These are phyloP conservation scores for Ataeniobius toweri DNA, from an alignment of 2,797 vertebrate genomes.

Conservation along the genomic window DNA sequence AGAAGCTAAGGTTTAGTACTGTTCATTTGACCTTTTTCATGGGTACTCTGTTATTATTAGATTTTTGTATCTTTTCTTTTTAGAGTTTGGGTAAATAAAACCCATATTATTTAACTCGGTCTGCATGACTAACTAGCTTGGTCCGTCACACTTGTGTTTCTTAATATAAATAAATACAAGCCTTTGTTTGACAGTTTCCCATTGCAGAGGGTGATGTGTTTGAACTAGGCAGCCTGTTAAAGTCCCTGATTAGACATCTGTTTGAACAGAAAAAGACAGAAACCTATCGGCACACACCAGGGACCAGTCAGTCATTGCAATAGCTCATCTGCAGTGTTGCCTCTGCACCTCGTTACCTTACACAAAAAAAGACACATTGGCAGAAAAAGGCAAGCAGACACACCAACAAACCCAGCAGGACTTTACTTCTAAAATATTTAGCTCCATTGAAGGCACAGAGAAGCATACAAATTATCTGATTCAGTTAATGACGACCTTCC, in stretches of 20 bases:
- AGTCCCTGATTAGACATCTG: constrained; percentile 72
- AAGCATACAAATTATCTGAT: constrained; percentile 49
- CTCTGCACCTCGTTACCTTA: constrained; percentile 33
- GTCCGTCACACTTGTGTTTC: not conserved
- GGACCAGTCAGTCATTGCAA: constrained; percentile 52
- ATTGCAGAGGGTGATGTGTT: constrained; percentile 65
- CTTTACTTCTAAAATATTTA: constrained; percentile 47
- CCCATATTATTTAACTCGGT: not conserved
- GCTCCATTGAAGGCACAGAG: constrained; percentile 36
- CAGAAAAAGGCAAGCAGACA: constrained; percentile 28
- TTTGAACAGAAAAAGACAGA: constrained; percentile 71
- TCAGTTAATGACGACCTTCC: constrained; percentile 59
- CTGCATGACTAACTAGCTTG: not conserved
- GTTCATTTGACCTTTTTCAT: not conserved
- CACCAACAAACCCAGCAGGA: constrained; percentile 43
- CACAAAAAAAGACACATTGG: constrained; percentile 34
- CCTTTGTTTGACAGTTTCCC: constrained; percentile 69
- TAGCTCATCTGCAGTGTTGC: constrained; percentile 36
- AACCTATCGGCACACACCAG: constrained; percentile 62
- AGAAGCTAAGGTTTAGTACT: not conserved
- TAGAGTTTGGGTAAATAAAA: not conserved
- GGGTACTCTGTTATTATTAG: not conserved
- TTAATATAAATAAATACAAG: constrained; percentile 40
- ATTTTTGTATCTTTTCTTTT: not conserved
- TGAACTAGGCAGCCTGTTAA: constrained; percentile 72